Percentiles rank a stretch among this genome's conserved stretches.
Conservation (phyloP, 2,797 vertebrate species). For the Sebastes minor region DNA sequence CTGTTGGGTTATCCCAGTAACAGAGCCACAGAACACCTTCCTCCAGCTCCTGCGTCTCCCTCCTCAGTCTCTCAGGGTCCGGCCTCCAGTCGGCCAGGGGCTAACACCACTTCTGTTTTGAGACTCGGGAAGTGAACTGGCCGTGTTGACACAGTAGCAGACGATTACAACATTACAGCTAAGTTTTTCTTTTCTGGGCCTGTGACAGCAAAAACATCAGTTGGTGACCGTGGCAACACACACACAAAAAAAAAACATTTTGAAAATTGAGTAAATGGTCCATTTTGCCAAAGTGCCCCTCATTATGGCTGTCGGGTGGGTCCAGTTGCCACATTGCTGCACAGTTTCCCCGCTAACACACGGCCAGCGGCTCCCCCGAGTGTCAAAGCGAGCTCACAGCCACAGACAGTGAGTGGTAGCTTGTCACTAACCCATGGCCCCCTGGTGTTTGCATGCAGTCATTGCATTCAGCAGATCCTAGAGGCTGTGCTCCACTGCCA, state of each 20-base stretch:
- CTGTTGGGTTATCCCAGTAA: neutral
- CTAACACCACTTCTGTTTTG: constrained; percentile 86
- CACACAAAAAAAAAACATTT: neutral
- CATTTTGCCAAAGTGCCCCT: neutral
- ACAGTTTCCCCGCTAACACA: constrained; percentile 2
- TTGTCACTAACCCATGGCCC: constrained; percentile 91
- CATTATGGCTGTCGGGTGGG: neutral
- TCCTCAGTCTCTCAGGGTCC: constrained; percentile 57
- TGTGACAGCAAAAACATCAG: neutral
- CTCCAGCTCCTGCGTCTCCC: neutral
- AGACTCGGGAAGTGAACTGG: constrained; percentile 72
- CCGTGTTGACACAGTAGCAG: neutral
- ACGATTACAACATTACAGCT: neutral
- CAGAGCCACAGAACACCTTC: neutral
- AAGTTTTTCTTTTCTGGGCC: neutral
- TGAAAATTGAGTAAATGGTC: neutral
- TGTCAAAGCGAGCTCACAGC: constrained; percentile 80
- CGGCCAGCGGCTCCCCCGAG: constrained; percentile 56
- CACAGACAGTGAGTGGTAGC: constrained; percentile 85
- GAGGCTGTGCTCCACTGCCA: constrained; percentile 98
- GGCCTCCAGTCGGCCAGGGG: constrained; percentile 80
- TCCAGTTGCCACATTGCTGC: neutral
- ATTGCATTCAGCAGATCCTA: constrained; percentile 99
- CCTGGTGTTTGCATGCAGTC: constrained; percentile 98
- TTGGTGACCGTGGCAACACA: neutral